Conservation (phyloP, 2,113 vertebrate genomes). For the Takifugu flavidus region DNA sequence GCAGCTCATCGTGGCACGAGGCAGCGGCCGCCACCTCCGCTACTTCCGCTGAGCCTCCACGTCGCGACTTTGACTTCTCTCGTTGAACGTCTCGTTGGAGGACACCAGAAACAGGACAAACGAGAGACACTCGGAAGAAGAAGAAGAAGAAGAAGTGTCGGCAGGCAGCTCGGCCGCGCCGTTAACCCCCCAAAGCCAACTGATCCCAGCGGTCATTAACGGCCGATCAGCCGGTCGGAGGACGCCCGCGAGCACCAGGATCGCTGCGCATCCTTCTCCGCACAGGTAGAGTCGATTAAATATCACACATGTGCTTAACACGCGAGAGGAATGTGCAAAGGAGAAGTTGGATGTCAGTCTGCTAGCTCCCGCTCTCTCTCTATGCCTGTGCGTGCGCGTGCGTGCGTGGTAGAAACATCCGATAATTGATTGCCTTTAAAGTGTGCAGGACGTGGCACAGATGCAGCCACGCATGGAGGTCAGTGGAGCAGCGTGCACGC, state of each 20-base stretch:
- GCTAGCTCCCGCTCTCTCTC: too few relatives aligned
- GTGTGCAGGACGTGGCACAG: conserved; percentile 47
- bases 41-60: neutral
- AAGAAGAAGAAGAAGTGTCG: neutral
- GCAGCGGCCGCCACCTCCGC: neutral
- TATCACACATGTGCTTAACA: too few relatives aligned
- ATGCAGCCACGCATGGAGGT: conserved; percentile 42
- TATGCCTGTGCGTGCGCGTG: conserved; percentile 1
- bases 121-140: neutral
- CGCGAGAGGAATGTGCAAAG: too few relatives aligned
- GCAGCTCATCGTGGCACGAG: conserved; percentile 50
- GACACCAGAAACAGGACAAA: neutral
- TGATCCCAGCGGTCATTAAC: conserved; percentile 17
- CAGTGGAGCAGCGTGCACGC: conserved; percentile 51
- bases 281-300: conserved; percentile 23
- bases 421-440: conserved; percentile 45
- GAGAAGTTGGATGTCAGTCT: too few relatives aligned
- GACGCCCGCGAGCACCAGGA: conserved; percentile 23
- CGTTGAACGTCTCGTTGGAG: neutral
- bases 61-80: neutral
- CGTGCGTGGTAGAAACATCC: conserved; percentile 2
- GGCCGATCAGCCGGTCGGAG: neutral
- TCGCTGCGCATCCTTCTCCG: neutral
- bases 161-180: too few relatives aligned
- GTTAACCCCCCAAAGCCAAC: too few relatives aligned